phyloP scores from a whole-genome alignment of 2,888 invertebrate species.

The Eudemis profundana region DNA sequence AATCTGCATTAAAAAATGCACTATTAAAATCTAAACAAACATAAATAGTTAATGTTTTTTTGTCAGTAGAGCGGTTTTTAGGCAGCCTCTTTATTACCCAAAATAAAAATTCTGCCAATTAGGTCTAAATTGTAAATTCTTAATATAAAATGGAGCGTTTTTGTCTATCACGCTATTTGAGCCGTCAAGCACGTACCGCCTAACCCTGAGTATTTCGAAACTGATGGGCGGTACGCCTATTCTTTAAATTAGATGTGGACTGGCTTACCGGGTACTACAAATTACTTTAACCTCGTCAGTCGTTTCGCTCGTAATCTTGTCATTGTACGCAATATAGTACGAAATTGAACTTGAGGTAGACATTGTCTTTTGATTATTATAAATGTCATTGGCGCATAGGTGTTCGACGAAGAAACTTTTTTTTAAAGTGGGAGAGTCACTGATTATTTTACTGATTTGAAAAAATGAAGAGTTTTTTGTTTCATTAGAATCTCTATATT shows the following conservation, averaged over 20 bases:
- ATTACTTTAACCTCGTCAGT: constrained; percentile 29
- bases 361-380: constrained; percentile 20
- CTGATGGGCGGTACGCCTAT: constrained; percentile 52
- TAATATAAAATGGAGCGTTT: constrained; percentile 34
- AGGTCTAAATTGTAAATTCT: constrained; percentile 18
- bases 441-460: no score
- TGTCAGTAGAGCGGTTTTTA: background rate
- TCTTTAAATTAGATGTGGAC: constrained; percentile 35
- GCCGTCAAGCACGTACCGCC: constrained; percentile 46
- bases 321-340: background rate
- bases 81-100: no score
- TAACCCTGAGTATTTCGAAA: constrained; percentile 55
- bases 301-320: constrained; percentile 18
- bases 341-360: constrained; percentile 6
- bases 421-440: no score
- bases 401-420: no score
- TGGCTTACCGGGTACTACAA: constrained; percentile 17
- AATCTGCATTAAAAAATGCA: no score
- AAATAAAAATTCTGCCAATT: background rate
- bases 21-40: no score
- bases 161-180: constrained; percentile 36
- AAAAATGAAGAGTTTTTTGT: no score
- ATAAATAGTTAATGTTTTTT: no score
- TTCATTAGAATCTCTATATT: no score
- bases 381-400: constrained; percentile 9